Conservation (phyloP, 2,888 invertebrate species). For the Pseudococcus viburni region DNA sequence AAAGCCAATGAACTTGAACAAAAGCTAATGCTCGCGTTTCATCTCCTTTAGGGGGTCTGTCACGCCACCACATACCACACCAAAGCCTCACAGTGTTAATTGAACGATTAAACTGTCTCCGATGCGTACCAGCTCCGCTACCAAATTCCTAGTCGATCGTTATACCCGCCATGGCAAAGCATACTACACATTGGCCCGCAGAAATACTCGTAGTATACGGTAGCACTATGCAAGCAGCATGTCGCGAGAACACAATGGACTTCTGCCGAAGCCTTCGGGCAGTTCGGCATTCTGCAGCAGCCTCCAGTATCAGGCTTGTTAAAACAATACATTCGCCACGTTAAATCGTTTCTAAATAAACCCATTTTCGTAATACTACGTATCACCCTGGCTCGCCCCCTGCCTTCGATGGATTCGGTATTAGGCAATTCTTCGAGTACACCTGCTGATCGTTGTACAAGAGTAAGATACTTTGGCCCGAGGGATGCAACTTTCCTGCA, state of each 20-base stretch:
- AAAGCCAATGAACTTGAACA: conserved; percentile 25
- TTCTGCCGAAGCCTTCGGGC: not conserved
- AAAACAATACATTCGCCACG: not conserved
- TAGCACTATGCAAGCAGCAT: not conserved
- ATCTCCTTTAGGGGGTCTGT: not conserved
- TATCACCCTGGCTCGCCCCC: not conserved
- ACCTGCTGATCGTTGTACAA: not conserved
- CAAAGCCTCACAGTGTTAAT: not conserved
- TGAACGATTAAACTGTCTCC: conserved; percentile 15
- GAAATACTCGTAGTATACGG: not conserved
- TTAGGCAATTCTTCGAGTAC: not conserved
- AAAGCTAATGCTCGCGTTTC: not conserved
- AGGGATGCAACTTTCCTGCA: not conserved
- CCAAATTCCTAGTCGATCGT: conserved; percentile 12
- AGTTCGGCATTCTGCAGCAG: not conserved
- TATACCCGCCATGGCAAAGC: not conserved
- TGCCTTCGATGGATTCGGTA: not conserved
- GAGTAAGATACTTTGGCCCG: not conserved
- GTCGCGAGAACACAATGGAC: not conserved
- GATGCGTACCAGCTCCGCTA: not conserved
- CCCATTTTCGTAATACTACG: not conserved
- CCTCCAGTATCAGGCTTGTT: not conserved
- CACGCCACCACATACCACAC: not conserved
- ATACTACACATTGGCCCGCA: not conserved
- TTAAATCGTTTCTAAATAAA: conserved; percentile 21